Evolutionary conservation across 2,888 invertebrate species (phyloP).

Genomic region (Trachelus iudaicus): DNA sequence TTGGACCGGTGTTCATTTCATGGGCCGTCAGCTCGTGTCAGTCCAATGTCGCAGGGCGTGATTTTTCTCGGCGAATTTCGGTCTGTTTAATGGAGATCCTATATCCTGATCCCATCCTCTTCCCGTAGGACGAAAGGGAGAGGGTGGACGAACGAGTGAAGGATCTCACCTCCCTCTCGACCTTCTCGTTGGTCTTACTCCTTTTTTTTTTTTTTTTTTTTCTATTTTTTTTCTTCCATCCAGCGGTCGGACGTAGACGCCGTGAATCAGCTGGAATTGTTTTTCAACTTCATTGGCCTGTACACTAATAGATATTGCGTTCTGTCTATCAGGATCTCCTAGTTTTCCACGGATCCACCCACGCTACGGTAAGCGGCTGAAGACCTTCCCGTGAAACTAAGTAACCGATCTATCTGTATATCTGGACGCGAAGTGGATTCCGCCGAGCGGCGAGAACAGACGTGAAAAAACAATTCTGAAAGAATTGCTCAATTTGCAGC

Average conservation of each 20-base stretch:
- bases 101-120: not conserved
- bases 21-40: constrained; percentile 62
- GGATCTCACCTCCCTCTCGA: constrained; percentile 17
- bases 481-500: not conserved
- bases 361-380: not conserved
- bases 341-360: not conserved
- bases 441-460: not conserved
- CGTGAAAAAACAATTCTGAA: not conserved
- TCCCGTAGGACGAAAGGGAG: not conserved
- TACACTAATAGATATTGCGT: constrained; percentile 52
- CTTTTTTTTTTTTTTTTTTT: constrained; percentile 2
- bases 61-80: constrained; percentile 56
- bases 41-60: constrained; percentile 54
- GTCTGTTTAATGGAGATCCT: constrained; percentile 58
- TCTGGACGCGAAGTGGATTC: not conserved
- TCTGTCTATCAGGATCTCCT: constrained; percentile 36
- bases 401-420: not conserved
- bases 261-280: constrained; percentile 37
- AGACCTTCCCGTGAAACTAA: not conserved
- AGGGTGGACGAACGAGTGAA: not conserved
- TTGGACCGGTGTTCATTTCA: constrained; percentile 61
- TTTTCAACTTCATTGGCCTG: constrained; percentile 40
- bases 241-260: constrained; percentile 14
- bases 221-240: constrained; percentile 5
- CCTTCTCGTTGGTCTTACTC: constrained; percentile 8